phyloP scores from a whole-genome alignment of 2,113 vertebrate genomes.

The Hemichromis elongatus region DNA sequence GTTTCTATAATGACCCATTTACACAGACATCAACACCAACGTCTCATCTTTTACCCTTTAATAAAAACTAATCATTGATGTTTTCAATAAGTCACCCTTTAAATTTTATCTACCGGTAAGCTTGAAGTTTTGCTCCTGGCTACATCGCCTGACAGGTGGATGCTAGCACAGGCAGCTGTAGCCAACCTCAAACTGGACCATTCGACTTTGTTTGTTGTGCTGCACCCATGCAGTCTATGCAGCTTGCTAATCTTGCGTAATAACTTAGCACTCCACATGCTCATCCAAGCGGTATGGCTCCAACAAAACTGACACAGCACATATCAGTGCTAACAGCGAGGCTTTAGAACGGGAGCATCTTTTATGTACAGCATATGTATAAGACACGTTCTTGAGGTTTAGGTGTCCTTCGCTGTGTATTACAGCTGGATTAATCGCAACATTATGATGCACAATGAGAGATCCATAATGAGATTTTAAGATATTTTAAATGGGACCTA shows the following conservation, averaged over 20 bases:
- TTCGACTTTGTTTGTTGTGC: not conserved
- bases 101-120: not conserved
- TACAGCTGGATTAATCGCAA: not conserved
- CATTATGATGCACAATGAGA: not conserved
- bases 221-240: too few relatives aligned
- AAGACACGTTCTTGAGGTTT: not conserved
- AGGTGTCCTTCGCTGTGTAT: not conserved
- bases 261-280: not conserved
- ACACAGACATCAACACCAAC: not conserved
- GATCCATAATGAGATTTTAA: not conserved
- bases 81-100: not conserved
- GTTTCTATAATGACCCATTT: not conserved
- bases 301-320: not conserved
- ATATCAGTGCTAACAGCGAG: not conserved
- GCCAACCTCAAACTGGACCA: not conserved
- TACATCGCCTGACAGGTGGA: not conserved
- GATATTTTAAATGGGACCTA: not conserved
- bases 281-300: not conserved
- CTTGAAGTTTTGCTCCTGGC: not conserved
- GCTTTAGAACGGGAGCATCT: not conserved
- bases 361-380: not conserved
- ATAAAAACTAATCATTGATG: not conserved
- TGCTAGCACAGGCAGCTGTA: not conserved
- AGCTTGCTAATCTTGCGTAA: too few relatives aligned
- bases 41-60: not conserved